Conservation (phyloP, 2,113 vertebrate species). For the Mionectes macconnelli region DNA sequence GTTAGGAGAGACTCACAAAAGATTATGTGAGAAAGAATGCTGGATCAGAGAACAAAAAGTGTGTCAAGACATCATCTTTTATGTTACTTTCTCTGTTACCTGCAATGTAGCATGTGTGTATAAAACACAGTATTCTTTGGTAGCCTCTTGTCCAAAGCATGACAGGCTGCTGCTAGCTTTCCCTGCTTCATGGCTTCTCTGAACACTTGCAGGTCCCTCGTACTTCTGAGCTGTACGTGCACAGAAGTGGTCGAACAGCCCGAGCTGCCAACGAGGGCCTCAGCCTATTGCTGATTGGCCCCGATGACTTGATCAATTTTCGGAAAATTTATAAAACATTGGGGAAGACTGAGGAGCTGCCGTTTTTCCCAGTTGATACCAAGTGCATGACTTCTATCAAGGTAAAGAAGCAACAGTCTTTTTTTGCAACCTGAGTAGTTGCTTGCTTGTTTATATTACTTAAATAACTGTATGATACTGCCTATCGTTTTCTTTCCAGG, state of each 20-base stretch:
- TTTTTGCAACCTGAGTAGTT: not conserved
- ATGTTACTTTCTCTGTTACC: not conserved
- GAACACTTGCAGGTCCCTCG: conserved; percentile 82
- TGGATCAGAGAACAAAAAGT: not conserved
- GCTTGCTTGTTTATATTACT: not conserved
- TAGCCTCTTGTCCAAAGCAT: not conserved
- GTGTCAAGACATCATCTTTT: not conserved
- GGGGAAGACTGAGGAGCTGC: conserved; percentile 88
- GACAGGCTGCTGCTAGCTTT: not conserved
- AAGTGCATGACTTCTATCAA: conserved; percentile 88
- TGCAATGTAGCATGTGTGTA: not conserved
- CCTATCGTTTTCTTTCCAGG: fast-evolving
- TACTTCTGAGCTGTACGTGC: conserved; percentile 92
- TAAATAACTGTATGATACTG: not conserved
- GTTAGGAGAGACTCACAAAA: not conserved
- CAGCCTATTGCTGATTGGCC: conserved; percentile 88
- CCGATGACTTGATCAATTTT: conserved; percentile 90
- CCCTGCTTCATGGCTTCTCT: not conserved
- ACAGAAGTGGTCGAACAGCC: conserved; percentile 93
- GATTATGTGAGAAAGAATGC: not conserved
- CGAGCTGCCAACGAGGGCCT: conserved; percentile 89
- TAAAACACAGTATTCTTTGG: not conserved
- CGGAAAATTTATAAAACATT: conserved; percentile 90
- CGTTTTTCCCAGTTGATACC: conserved; percentile 86
- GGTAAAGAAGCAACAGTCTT: conserved; percentile 67